Conservation (phyloP, 2,113 vertebrate genomes). For the Zosterops borbonicus region DNA sequence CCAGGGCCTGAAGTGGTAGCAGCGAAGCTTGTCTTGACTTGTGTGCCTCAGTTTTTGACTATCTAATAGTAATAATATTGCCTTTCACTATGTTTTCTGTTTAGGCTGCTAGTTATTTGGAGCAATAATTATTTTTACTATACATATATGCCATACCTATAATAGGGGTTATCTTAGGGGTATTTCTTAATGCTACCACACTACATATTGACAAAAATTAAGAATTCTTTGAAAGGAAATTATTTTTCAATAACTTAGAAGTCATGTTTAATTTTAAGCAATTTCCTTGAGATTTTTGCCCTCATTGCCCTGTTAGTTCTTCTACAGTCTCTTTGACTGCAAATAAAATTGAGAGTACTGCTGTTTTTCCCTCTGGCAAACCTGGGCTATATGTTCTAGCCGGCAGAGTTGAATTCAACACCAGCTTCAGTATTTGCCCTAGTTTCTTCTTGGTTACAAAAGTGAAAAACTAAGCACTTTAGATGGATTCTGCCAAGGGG, state of each 20-base stretch:
- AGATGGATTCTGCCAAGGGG: neutral
- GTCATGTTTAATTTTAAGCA: neutral
- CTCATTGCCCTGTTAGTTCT: neutral
- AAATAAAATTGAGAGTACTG: neutral
- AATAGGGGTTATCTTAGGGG: neutral
- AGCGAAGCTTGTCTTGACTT: neutral
- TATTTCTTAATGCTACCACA: neutral
- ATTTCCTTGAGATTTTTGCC: neutral
- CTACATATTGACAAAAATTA: neutral
- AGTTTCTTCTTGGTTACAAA: neutral
- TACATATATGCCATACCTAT: neutral
- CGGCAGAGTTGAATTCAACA: neutral
- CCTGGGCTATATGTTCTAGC: neutral
- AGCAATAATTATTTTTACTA: neutral
- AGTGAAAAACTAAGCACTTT: neutral
- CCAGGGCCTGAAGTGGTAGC: neutral
- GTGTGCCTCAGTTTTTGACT: neutral
- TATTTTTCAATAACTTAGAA: neutral
- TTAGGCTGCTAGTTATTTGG: neutral
- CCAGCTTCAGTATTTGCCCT: neutral
- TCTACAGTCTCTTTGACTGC: neutral
- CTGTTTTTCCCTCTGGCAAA: neutral
- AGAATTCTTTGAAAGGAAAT: neutral
- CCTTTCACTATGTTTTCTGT: neutral
- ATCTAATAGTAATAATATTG: neutral